Conservation (phyloP, 1,140 invertebrate species). For the Goniozus legneri region DNA sequence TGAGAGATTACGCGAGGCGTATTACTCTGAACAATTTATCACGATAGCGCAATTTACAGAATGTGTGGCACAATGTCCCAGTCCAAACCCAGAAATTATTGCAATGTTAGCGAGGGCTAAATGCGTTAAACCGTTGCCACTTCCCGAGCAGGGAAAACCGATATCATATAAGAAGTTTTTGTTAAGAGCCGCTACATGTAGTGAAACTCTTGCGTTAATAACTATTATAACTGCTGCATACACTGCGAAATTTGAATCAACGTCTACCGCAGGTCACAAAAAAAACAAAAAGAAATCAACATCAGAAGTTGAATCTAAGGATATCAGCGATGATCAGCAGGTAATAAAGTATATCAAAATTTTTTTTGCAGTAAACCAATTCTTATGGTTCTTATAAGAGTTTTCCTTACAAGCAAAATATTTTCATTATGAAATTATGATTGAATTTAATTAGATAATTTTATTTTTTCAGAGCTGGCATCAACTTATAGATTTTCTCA, state of each 20-base stretch:
- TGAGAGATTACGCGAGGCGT: conserved; percentile 43
- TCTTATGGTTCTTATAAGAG: not conserved
- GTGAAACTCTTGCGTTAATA: conserved; percentile 47
- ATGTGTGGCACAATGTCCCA: conserved; percentile 31
- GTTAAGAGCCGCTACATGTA: conserved; percentile 45
- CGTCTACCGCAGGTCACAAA: conserved; percentile 30
- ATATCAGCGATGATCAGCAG: conserved; percentile 32
- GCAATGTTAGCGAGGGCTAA: conserved; percentile 27
- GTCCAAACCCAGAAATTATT: conserved; percentile 39
- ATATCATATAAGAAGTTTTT: conserved; percentile 44
- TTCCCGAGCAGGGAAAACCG: conserved; percentile 34
- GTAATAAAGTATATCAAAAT: conserved; percentile 18
- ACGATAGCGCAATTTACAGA: conserved; percentile 40
- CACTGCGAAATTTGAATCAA: conserved; percentile 31
- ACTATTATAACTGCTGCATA: conserved; percentile 40
- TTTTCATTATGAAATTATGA: not conserved
- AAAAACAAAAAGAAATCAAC: conserved; percentile 46
- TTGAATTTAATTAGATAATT: conserved; percentile 6
- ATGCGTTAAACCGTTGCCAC: conserved; percentile 32
- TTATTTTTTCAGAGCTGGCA: conserved; percentile 40
- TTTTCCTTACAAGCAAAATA: not conserved
- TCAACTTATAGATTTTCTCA: conserved; percentile 34
- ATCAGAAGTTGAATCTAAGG: conserved; percentile 32
- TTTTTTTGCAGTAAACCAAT: not conserved
- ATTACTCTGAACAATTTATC: conserved; percentile 42